Evolutionary conservation across 2,888 invertebrate species (phyloP).

Genomic region (Microplitis deprimator): DNA sequence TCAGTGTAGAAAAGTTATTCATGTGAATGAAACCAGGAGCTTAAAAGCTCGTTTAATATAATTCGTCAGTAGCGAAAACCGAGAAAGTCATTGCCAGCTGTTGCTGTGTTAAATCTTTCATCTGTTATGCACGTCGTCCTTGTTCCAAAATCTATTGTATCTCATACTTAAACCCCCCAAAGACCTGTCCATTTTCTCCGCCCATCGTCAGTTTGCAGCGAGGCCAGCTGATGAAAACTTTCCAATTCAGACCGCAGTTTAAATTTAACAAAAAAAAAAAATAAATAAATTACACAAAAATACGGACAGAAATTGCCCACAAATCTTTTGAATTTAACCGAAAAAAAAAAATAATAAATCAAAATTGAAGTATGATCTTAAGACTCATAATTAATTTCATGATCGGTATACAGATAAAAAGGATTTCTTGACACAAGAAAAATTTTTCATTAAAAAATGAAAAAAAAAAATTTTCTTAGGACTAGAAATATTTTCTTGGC

Average conservation of each 20-base stretch:
- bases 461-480: no score
- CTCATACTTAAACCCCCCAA: background rate
- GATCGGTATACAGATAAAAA: no score
- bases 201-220: background rate
- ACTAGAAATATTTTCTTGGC: no score
- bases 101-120: constrained; percentile 18
- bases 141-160: background rate
- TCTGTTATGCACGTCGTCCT: background rate
- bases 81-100: constrained; percentile 41
- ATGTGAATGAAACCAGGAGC: constrained; percentile 4
- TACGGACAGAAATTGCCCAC: no score
- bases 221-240: background rate
- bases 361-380: no score
- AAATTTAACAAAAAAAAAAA: background rate
- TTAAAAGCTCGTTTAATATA: constrained; percentile 6
- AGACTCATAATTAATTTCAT: no score
- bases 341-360: no score
- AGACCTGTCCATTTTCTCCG: background rate
- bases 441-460: no score
- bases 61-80: constrained; percentile 30
- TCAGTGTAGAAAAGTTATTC: constrained; percentile 8
- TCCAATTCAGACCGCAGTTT: background rate
- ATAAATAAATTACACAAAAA: background rate
- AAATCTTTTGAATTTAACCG: no score
- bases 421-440: no score